These are phyloP conservation scores for Drosophila siamana DNA, from an alignment of 2,888 invertebrate genomes.

Conservation along the genomic window DNA sequence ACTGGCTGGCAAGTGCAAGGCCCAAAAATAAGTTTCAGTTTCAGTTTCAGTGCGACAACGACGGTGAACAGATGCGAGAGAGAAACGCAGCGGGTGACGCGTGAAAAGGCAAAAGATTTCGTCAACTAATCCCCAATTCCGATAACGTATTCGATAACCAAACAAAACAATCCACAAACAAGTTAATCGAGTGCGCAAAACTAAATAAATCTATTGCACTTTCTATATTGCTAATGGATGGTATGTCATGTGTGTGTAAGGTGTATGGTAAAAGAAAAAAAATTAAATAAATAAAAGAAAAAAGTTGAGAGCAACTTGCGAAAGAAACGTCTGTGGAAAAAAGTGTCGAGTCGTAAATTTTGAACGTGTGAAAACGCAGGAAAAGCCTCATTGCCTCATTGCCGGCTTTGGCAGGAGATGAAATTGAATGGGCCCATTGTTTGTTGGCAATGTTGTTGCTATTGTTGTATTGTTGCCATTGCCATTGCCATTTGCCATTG, in stretches of 20 bases:
- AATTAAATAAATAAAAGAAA: constrained; percentile 16
- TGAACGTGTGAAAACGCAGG: constrained; percentile 78
- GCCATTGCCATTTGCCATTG: constrained; percentile 46
- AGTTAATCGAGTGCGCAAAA: constrained; percentile 40
- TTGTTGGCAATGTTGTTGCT: constrained; percentile 35
- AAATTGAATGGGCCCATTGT: constrained; percentile 66
- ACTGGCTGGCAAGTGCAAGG: constrained; percentile 57
- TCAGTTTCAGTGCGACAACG: constrained; percentile 77
- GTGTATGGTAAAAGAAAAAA: constrained; percentile 35
- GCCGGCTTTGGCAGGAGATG: constrained; percentile 62
- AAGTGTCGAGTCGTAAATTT: constrained; percentile 71
- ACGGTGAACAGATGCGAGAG: constrained; percentile 64
- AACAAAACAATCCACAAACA: constrained; percentile 24
- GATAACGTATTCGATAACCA: constrained; percentile 33
- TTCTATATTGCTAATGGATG: constrained; percentile 10
- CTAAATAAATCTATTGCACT: constrained; percentile 35
- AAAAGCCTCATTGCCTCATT: constrained; percentile 73
- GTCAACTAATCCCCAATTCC: constrained; percentile 18
- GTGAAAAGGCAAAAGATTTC: constrained; percentile 7
- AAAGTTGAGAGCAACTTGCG: constrained; percentile 34
- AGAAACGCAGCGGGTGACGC: constrained; percentile 39
- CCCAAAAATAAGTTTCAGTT: constrained; percentile 69
- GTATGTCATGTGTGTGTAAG: constrained; percentile 26
- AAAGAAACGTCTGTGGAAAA: constrained; percentile 29
- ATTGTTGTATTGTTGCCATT: background rate